Evolutionary conservation across 2,113 vertebrate genomes (phyloP), one percentile per base, ranked within the genome.

Genomic region (Zosterops hypoxanthus): DNA sequence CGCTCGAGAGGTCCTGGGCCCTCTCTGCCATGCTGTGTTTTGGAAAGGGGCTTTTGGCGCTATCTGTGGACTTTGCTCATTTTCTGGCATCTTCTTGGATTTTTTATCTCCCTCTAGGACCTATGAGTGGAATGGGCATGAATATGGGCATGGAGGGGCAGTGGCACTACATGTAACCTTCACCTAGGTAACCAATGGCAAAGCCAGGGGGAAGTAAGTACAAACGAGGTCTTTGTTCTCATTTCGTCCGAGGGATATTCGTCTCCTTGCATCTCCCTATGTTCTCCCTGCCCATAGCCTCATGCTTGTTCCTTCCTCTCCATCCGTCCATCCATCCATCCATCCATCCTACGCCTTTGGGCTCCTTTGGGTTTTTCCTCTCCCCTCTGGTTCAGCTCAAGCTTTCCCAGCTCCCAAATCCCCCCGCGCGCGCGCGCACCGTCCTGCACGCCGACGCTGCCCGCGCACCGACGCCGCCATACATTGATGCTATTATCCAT

Each of bases 111-210:
- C 98, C 97, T 97, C 94, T 98, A 99, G 99, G 99, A 98, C 99
- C 99, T 98, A 99, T 99, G 99, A 99, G 99, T 98, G 99, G 99
- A 97, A 99, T 99, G 99, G 99, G 99, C 97, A 99, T 99, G 99
- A 99, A 99, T 99, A 99, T 99, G 99, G 99, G 99, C 97, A 99
- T 99, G 99, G 99, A 99, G 98, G 99, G 99, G 98, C 99, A 99
- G 98, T 99, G 99, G 99, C 99, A 99, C 99, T 99, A 99, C 99
- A 99, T 99, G 99, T 99, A 99, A 99, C 98, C 98, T 98, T 98
- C 98, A 98, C 97, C 98, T 98, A 98, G 98, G 98, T 98, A 98
- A 98, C 98, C 98, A 99, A 99, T 99, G 98, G 98, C 99, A 99
- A 99, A 99, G 98, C 98, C 98, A 98, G 98, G 98, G 99, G 98